Evolutionary conservation across 2,797 vertebrate genomes (phyloP).

Genomic region (Coccyzus lansbergi): DNA sequence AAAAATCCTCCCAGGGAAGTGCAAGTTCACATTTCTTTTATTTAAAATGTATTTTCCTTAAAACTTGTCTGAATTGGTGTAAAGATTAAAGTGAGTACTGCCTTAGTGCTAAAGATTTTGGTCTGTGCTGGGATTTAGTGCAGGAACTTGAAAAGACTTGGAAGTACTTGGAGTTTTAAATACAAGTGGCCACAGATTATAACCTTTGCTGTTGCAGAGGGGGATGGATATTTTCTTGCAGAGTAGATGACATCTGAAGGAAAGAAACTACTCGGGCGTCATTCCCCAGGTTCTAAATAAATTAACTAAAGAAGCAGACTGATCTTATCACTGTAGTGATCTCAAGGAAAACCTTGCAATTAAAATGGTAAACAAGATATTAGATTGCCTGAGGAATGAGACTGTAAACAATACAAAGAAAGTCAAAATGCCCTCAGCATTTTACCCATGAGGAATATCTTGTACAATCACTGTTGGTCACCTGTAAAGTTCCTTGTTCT

Average conservation of each 20-base stretch:
- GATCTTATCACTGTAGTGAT: slow-evolving; percentile 35
- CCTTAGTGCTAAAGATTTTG: not conserved
- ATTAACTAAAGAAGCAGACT: slow-evolving; percentile 1
- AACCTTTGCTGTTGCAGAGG: not conserved
- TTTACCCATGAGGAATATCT: not conserved
- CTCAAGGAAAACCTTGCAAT: slow-evolving; percentile 29
- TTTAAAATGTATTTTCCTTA: not conserved
- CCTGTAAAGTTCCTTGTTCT: not conserved
- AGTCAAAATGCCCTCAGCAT: slow-evolving; percentile 33
- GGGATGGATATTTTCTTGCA: not conserved
- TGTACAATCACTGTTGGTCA: not conserved
- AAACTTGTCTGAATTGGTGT: not conserved
- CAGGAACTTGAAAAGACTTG: not conserved
- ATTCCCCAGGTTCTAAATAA: slow-evolving; percentile 22
- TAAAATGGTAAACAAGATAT: slow-evolving; percentile 37
- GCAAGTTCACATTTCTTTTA: not conserved
- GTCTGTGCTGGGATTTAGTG: not conserved
- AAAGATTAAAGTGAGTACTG: not conserved
- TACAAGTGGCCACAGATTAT: not conserved
- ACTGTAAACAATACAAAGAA: slow-evolving; percentile 36
- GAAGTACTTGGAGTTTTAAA: not conserved
- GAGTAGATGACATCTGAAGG: not conserved
- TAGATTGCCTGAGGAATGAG: slow-evolving; percentile 49
- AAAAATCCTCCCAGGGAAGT: not conserved
- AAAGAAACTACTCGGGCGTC: not conserved